Percentiles rank a stretch among this genome's conserved stretches.
These are phyloP conservation scores for Amphipyra berbera DNA, from an alignment of 2,888 invertebrate genomes.

Conservation along the genomic window DNA sequence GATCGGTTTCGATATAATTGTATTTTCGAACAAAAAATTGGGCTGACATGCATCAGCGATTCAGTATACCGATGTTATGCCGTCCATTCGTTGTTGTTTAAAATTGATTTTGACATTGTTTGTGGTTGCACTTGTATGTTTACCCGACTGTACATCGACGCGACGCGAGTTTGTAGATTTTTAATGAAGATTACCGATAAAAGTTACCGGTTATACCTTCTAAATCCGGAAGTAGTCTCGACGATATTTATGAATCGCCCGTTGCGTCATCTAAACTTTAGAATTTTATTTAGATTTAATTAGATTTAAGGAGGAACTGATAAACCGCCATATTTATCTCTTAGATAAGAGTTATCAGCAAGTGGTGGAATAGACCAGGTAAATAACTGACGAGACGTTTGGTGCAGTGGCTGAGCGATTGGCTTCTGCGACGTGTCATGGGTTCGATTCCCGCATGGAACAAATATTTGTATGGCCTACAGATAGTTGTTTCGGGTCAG, in stretches of 20 bases:
- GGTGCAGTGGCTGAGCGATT: too few relatives aligned
- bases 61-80: conserved; percentile 56
- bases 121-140: conserved; percentile 53
- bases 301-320: too few relatives aligned
- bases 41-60: conserved; percentile 66
- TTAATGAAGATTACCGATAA: conserved; percentile 20
- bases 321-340: too few relatives aligned
- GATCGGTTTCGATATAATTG: conserved; percentile 73
- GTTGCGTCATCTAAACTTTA: not conserved
- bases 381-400: too few relatives aligned
- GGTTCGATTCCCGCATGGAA: too few relatives aligned
- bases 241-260: too few relatives aligned
- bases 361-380: too few relatives aligned
- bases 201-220: not conserved
- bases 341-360: too few relatives aligned
- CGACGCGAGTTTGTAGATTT: conserved; percentile 5
- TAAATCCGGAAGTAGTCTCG: not conserved
- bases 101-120: conserved; percentile 62
- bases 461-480: too few relatives aligned
- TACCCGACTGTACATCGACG: conserved; percentile 37
- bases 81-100: conserved; percentile 51
- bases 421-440: too few relatives aligned
- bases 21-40: conserved; percentile 75
- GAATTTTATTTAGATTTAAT: not conserved
- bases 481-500: too few relatives aligned